Percentiles rank a stretch among this genome's conserved stretches.
phyloP scores from a whole-genome alignment of 2,888 invertebrate genomes.

The Hofmannophila pseudospretella region DNA sequence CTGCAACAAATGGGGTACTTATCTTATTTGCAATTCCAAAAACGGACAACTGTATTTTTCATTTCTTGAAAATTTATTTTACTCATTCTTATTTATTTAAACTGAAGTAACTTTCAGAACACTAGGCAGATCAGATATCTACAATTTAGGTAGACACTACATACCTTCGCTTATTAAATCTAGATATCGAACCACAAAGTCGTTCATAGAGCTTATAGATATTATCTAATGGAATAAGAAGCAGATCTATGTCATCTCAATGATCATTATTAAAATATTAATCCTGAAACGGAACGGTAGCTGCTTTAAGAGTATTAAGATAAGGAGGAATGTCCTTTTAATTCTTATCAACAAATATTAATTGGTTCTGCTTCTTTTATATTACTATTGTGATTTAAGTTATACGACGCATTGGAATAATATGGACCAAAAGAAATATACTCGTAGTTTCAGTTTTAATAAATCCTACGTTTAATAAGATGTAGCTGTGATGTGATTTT shows the following conservation, averaged over 20 bases:
- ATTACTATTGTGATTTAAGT: constrained; percentile 6
- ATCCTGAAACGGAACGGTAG: constrained; percentile 17
- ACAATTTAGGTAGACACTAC: no score
- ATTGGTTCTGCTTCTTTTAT: constrained; percentile 9
- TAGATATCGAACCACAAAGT: no score
- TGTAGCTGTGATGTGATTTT: no score
- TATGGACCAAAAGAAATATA: neutral
- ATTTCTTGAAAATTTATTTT: no score
- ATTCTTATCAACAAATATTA: constrained; percentile 10
- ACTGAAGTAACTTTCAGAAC: no score
- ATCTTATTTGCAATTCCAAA: neutral
- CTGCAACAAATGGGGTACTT: constrained; percentile 2
- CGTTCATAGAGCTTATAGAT: no score
- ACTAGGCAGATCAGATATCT: no score
- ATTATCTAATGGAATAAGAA: neutral
- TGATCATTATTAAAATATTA: constrained; percentile 6
- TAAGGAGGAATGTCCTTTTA: constrained; percentile 13
- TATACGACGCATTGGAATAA: neutral
- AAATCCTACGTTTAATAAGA: no score
- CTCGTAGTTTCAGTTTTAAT: no score
- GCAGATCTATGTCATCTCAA: constrained; percentile 7
- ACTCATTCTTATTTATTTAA: no score
- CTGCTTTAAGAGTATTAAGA: constrained; percentile 19
- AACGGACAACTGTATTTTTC: no score
- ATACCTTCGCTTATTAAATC: no score